Percentiles rank a stretch among this genome's conserved stretches.
Evolutionary conservation across 1,140 invertebrate species (phyloP).

Genomic region (Trichogramma pretiosum): DNA sequence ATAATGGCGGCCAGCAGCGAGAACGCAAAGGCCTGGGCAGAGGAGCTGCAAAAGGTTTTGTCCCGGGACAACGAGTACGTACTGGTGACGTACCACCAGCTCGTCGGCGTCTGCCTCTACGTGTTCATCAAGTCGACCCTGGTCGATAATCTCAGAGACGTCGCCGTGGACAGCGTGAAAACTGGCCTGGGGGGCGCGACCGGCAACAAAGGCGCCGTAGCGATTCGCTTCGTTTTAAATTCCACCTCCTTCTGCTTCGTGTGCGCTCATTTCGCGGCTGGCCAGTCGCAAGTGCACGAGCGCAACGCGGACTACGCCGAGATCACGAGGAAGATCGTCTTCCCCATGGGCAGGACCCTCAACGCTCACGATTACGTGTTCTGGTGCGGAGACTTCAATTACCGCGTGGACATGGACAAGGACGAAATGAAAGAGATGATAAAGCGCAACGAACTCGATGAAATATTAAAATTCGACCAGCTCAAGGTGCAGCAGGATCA

Average conservation of each 20-base stretch:
- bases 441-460: slow-evolving; percentile 64
- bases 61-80: slow-evolving; percentile 84
- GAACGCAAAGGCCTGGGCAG: slow-evolving; percentile 93
- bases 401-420: slow-evolving; percentile 90
- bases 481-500: slow-evolving; percentile 70
- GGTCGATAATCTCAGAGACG: slow-evolving; percentile 80
- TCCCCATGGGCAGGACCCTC: slow-evolving; percentile 86
- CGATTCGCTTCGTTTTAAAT: slow-evolving; percentile 83
- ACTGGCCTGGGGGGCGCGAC: slow-evolving; percentile 94
- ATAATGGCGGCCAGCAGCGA: slow-evolving; percentile 95
- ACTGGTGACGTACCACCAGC: slow-evolving; percentile 86
- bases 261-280: slow-evolving; percentile 97
- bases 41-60: slow-evolving; percentile 87
- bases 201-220: slow-evolving; percentile 94
- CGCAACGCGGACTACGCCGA: slow-evolving; percentile 94
- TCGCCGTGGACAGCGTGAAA: slow-evolving; percentile 91
- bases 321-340: slow-evolving; percentile 85
- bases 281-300: slow-evolving; percentile 91
- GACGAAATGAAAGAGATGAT: slow-evolving; percentile 88
- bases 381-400: slow-evolving; percentile 99
- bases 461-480: slow-evolving; percentile 83
- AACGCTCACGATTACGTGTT: slow-evolving; percentile 97
- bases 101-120: slow-evolving; percentile 97
- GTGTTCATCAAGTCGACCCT: slow-evolving; percentile 85
- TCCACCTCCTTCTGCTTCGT: slow-evolving; percentile 94